These are phyloP conservation scores for Diceros bicornis DNA, from an alignment of 2,797 vertebrate species.

Conservation along the genomic window DNA sequence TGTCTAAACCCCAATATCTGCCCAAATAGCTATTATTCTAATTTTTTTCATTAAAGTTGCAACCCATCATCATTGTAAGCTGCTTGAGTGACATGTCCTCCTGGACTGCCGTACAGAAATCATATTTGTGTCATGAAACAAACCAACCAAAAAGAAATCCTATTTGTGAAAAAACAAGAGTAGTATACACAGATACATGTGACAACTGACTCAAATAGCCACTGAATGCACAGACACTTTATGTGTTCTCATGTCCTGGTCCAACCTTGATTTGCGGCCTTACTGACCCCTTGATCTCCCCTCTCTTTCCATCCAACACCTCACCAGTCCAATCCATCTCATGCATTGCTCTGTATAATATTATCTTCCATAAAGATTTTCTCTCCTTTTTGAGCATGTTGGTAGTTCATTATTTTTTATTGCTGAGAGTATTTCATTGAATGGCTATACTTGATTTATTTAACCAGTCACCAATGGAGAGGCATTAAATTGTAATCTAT, in stretches of 20 bases:
- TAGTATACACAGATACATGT: fast-evolving
- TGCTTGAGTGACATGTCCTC: background rate
- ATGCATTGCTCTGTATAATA: background rate
- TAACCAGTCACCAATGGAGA: too few species aligned
- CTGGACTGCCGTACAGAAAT: background rate
- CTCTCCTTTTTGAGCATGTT: fast-evolving
- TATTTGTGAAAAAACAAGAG: background rate
- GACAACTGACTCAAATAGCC: background rate
- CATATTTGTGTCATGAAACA: background rate
- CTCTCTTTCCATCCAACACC: fast-evolving
- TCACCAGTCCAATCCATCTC: background rate
- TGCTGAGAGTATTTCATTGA: background rate
- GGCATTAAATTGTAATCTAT: background rate
- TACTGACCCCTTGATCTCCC: too few species aligned
- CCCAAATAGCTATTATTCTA: background rate
- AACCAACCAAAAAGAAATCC: background rate
- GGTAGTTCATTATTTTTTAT: background rate
- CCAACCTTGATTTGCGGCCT: background rate
- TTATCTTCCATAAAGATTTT: background rate
- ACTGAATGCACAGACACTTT: fast-evolving
- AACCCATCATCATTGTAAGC: background rate
- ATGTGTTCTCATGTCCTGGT: background rate
- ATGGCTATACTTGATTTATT: background rate
- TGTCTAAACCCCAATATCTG: background rate
- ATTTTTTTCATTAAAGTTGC: background rate